Percentiles rank a stretch among this genome's conserved stretches.
Evolutionary conservation across 2,797 vertebrate genomes (phyloP).

Genomic region (Phataginus tetradactyla): DNA sequence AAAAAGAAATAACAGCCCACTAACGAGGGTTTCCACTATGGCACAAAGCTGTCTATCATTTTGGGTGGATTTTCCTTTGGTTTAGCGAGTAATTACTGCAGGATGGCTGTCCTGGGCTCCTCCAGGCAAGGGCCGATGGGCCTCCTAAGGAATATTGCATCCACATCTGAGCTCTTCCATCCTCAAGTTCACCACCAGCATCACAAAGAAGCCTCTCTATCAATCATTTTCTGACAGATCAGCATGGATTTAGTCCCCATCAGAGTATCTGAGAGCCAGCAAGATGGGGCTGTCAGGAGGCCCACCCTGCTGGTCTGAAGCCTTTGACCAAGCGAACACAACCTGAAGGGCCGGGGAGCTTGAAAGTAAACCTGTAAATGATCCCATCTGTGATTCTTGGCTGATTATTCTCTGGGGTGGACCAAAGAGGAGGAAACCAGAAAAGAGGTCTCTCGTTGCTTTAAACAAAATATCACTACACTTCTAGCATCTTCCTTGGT

Average conservation of each 20-base stretch:
- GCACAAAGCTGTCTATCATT: background rate
- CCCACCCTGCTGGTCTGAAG: slow-evolving; percentile 72
- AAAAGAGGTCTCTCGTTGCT: slow-evolving; percentile 71
- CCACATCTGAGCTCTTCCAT: background rate
- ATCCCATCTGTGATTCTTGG: slow-evolving; percentile 85
- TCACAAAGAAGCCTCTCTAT: slow-evolving; percentile 55
- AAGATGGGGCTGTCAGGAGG: background rate
- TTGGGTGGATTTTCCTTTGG: slow-evolving; percentile 70
- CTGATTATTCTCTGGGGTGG: slow-evolving; percentile 73
- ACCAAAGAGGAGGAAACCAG: slow-evolving; percentile 62
- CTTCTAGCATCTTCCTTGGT: slow-evolving; percentile 70
- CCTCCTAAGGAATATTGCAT: slow-evolving; percentile 17
- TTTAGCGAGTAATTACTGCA: slow-evolving; percentile 47
- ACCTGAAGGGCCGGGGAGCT: slow-evolving; percentile 81
- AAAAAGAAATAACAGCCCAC: background rate
- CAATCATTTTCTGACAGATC: slow-evolving; percentile 77
- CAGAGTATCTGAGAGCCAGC: slow-evolving; percentile 66
- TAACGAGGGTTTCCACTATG: background rate
- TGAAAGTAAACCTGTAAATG: slow-evolving; percentile 84
- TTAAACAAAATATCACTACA: slow-evolving; percentile 78
- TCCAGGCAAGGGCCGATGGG: slow-evolving; percentile 57
- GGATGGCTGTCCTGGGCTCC: slow-evolving; percentile 55
- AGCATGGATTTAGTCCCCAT: slow-evolving; percentile 53
- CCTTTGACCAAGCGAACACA: slow-evolving; percentile 83
- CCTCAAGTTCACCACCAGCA: slow-evolving; percentile 63